Percentiles rank a stretch among this genome's conserved stretches.
phyloP scores from a whole-genome alignment of 2,113 vertebrate genomes.

The Charadrius vociferus region DNA sequence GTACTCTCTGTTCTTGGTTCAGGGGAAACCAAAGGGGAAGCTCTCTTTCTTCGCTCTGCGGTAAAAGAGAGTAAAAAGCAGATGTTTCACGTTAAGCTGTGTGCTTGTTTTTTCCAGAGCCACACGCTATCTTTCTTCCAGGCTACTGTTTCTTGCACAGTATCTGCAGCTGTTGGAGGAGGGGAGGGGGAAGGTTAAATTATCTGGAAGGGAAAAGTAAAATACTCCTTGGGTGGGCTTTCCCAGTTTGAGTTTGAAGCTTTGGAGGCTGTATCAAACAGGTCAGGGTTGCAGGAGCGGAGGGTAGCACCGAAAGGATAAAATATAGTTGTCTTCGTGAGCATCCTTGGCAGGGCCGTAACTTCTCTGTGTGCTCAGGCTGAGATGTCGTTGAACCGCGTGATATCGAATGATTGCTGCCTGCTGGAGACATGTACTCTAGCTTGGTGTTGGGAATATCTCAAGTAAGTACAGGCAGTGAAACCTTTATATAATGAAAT shows the following conservation, averaged over 20 bases:
- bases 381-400: neutral
- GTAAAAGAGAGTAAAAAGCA: neutral
- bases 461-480: neutral
- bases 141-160: neutral
- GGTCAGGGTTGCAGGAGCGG: neutral
- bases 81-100: neutral
- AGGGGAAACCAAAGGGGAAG: neutral
- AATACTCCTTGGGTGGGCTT: neutral
- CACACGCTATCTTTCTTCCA: neutral
- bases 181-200: neutral
- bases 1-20: neutral
- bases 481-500: neutral
- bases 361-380: neutral
- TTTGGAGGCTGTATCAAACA: neutral
- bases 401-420: neutral
- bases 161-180: neutral
- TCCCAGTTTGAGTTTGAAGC: neutral
- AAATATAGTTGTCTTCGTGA: neutral
- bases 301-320: neutral
- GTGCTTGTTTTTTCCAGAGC: neutral
- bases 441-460: neutral
- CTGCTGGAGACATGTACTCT: neutral
- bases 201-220: neutral
- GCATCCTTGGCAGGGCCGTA: accelerated
- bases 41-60: neutral